Base-by-base conservation (phyloP, 2,113 vertebrate species). In the Ceyx melanurus region DNA sequence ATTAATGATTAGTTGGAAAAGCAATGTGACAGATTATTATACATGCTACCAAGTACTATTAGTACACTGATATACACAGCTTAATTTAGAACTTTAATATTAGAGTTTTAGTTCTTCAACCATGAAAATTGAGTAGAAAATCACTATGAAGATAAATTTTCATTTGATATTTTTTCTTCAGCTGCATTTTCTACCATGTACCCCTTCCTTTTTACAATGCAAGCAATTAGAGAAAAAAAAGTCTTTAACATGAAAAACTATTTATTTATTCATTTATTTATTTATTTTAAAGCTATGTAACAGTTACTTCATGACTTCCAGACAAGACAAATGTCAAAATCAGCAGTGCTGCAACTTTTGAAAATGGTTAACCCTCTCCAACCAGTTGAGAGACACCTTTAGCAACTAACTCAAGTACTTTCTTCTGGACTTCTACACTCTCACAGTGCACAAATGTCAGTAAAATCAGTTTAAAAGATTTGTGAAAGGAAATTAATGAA, bases 61-160 rank as follows among this genome's bases (percentile, higher is more conserved):
- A 95, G 84, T 92, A 94, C 68, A 93, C 92, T 96, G 60, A 92
- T 91, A 96, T 40, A 86, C 91, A 96, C 86, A 95, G 93, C 86
- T 83, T 92, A 95, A 96, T 97, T 96, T 94, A 86, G 83, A 96
- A 96, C 72, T 96, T 95, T 71, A 93, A 82, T 96, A 92, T 93
- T 93, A 88, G 74, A 95, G 48, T 95, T 93, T 92, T 90, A 89
- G 86, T 96, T 95, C 89, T 93, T 95, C 90, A 96, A 8, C 81
- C 91, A 92, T 87, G 95, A n/a, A 96, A 95, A 97, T 93, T 93
- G 84, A 97, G 68, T 90, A 89, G 76, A 94, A 97, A 96, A 96
- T 93, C 0, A 82, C 83, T 92, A 90, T 64, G 72, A 89, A 95
- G 92, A 96, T 94, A 80, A 81, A 91, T 95, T 62, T 71, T 92